A percentile compares a stretch with the other conserved stretches of the same genome.
phyloP scores from a whole-genome alignment of 2,797 vertebrate genomes.

The Cryptoblepharus egeriae region DNA sequence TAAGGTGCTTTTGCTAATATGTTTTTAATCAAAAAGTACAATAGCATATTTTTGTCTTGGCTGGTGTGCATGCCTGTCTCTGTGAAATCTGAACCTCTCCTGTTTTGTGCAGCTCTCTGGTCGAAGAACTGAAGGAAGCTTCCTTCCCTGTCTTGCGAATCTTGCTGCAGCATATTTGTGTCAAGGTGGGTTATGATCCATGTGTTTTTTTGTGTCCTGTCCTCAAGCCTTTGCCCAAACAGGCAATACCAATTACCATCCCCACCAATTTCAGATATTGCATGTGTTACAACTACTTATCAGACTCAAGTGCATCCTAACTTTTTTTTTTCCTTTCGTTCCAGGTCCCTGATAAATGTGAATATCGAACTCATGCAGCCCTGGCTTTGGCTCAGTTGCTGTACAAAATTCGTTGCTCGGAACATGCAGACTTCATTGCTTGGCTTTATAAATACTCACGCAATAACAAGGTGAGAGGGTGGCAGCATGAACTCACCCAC shows the following conservation, averaged over 20 bases:
- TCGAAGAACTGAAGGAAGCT: constrained; percentile 83
- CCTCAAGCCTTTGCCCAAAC: not conserved
- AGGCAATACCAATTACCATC: too few relatives aligned
- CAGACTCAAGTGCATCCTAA: fast-evolving
- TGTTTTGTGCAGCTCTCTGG: constrained; percentile 79
- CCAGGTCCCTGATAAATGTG: constrained; percentile 92
- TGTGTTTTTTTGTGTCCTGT: not conserved
- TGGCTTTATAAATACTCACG: constrained; percentile 89
- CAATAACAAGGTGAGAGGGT: constrained; percentile 79
- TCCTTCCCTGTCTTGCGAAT: constrained; percentile 82
- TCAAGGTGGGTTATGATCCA: constrained; percentile 80
- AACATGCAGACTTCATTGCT: constrained; percentile 85
- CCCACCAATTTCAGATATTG: not conserved
- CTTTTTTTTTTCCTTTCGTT: constrained; percentile 44
- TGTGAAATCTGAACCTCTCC: not conserved
- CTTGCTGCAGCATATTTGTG: constrained; percentile 91
- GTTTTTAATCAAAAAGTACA: too few relatives aligned
- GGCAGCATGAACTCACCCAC: not conserved
- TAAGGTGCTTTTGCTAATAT: too few relatives aligned
- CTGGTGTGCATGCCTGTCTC: not conserved
- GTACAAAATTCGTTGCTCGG: constrained; percentile 74
- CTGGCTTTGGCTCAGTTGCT: constrained; percentile 85
- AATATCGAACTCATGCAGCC: constrained; percentile 85
- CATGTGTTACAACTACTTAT: not conserved
- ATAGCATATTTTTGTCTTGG: too few relatives aligned